A percentile compares a stretch with the other conserved stretches of the same genome.
Conservation (phyloP, 2,113 vertebrate genomes). For the Nibea albiflora region DNA sequence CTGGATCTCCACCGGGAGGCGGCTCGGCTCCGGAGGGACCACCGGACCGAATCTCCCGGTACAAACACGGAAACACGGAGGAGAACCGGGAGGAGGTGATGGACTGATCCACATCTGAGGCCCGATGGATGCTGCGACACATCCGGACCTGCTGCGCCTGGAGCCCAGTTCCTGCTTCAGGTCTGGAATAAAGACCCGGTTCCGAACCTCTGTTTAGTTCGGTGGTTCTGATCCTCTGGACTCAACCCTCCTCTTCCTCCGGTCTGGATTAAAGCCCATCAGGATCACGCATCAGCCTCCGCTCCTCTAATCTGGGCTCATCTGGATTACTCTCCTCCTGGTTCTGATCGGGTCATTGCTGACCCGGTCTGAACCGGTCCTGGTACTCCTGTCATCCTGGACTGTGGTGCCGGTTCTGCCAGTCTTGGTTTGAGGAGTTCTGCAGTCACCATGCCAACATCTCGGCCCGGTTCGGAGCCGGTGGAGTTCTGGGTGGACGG, state of each 20-base stretch:
- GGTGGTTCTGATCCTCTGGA: no score
- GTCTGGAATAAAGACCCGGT: slow-evolving; percentile 17
- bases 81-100: slow-evolving; percentile 34
- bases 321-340: slow-evolving; percentile 60
- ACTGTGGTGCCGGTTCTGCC: not conserved
- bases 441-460: slow-evolving; percentile 85
- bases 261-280: slow-evolving; percentile 69
- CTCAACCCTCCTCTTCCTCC: slow-evolving; percentile 9
- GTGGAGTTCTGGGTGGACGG: slow-evolving; percentile 91
- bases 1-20: slow-evolving; percentile 17
- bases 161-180: slow-evolving; percentile 14
- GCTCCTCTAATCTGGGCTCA: slow-evolving; percentile 68
- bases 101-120: slow-evolving; percentile 58
- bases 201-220: no score
- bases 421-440: slow-evolving; percentile 18
- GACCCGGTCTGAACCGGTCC: slow-evolving; percentile 44
- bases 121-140: slow-evolving; percentile 69
- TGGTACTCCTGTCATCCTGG: slow-evolving; percentile 14
- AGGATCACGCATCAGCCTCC: slow-evolving; percentile 66
- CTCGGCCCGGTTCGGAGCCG: slow-evolving; percentile 78
- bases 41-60: slow-evolving; percentile 15
- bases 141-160: slow-evolving; percentile 40
- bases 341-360: slow-evolving; percentile 56
- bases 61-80: slow-evolving; percentile 47
- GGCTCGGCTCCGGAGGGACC: slow-evolving; percentile 2